Evolutionary conservation across 2,888 invertebrate species (phyloP).

Genomic region (Cotesia congregata): DNA sequence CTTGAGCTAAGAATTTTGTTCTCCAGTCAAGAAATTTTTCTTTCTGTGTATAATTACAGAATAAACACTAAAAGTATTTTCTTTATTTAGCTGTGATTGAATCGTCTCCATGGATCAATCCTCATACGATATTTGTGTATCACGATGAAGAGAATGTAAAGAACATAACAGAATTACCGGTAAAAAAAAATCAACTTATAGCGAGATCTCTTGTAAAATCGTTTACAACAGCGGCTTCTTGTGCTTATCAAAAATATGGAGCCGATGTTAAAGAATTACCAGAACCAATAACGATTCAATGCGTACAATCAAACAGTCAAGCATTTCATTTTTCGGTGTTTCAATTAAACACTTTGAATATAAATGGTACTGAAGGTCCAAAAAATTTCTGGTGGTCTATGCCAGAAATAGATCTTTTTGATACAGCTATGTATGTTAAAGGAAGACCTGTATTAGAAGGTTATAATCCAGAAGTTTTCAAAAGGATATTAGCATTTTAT

Average conservation of each 20-base stretch:
- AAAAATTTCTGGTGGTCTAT: constrained; percentile 88
- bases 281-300: constrained; percentile 85
- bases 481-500: constrained; percentile 85
- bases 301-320: constrained; percentile 84
- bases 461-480: constrained; percentile 85
- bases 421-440: constrained; percentile 76
- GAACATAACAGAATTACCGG: constrained; percentile 79
- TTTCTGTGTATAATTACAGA: not conserved
- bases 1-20: too few species aligned
- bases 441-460: constrained; percentile 79
- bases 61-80: constrained; percentile 35
- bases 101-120: constrained; percentile 72
- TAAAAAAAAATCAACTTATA: constrained; percentile 78
- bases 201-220: constrained; percentile 81
- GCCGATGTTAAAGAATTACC: constrained; percentile 77
- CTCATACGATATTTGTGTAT: constrained; percentile 86
- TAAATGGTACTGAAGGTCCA: constrained; percentile 73
- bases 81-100: constrained; percentile 72
- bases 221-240: constrained; percentile 82
- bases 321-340: constrained; percentile 85
- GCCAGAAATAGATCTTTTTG: constrained; percentile 77
- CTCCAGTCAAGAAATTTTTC: too few species aligned
- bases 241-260: constrained; percentile 83
- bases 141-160: constrained; percentile 77
- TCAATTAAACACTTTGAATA: constrained; percentile 86